A percentile compares a stretch with the other conserved stretches of the same genome.
Evolutionary conservation across 1,140 invertebrate genomes (phyloP).

Genomic region (Leptinotarsa texana): DNA sequence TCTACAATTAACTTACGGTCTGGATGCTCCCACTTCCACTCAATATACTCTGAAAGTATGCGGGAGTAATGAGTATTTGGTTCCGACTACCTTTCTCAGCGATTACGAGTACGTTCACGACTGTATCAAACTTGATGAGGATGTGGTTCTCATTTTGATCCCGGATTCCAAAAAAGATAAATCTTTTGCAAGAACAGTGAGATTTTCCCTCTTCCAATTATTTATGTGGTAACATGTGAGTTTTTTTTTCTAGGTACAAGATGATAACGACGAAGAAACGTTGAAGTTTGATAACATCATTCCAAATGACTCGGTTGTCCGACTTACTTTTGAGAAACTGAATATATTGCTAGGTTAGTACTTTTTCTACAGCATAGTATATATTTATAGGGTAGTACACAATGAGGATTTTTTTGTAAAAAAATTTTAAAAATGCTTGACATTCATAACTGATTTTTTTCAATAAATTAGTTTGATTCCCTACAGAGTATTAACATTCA

Average conservation of each 20-base stretch:
- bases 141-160: constrained; percentile 79
- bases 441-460: too few species aligned
- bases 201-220: background rate
- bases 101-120: constrained; percentile 94
- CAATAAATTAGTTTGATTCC: too few species aligned
- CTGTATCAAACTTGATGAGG: constrained; percentile 91
- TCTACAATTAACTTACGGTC: constrained; percentile 79
- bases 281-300: constrained; percentile 75
- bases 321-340: constrained; percentile 76
- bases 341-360: constrained; percentile 75
- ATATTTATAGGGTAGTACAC: too few species aligned
- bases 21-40: constrained; percentile 62
- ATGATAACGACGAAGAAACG: constrained; percentile 74
- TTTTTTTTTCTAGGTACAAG: constrained; percentile 60
- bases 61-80: constrained; percentile 81
- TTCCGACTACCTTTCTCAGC: constrained; percentile 68
- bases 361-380: background rate
- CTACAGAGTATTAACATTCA: too few species aligned
- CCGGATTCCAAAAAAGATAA: constrained; percentile 67
- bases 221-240: background rate
- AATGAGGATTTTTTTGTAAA: too few species aligned
- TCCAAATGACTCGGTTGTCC: constrained; percentile 71
- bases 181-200: constrained; percentile 72
- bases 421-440: too few species aligned
- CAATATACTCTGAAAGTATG: constrained; percentile 70